Base-by-base conservation (phyloP, 2,113 vertebrate genomes). In the Morone chrysops region DNA sequence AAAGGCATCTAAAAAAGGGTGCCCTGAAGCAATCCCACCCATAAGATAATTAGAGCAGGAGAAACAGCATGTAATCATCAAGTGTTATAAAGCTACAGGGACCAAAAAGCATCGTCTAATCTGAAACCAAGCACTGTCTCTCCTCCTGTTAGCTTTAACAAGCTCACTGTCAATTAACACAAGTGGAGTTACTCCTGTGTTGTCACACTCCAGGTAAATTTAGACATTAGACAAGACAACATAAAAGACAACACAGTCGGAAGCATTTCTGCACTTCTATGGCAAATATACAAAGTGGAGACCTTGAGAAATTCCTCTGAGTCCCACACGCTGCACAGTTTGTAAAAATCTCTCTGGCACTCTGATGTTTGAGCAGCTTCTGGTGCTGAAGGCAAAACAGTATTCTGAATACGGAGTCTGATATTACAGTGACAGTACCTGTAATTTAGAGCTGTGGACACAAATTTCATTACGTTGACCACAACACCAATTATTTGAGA, bases 31-130 rank as follows among this genome's bases (percentile, higher is more conserved):
- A 38, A 59, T 60, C 68, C 66, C 66, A 73, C 70, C 63, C 83
- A 75, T 63, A 1, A 77, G 82, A 75, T 87, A 86, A 88, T 87
- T 84, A 78, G 84, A 88, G 61, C 71, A 70, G 59, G 57, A 82
- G 61, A 81, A 88, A 79, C 75, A 77, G 67, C 67, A 62, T 70
- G 75, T 80, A 11, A 84, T 82, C 59, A 81, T 86, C 31, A 78
- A 56, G 36, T 65, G 75, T 83, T 75, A 16, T 53, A 53, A 70
- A 78, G 63, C 70, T 70, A 25, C 67, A 75, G 75, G 71, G 68
- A 80, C 56, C 54, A 56, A 43, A 80, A 63, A 70, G 63, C 63
- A 51, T 31, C 11, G 16, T 81, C 36, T 60, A 70, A 78, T 70
- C 59, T 66, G 41, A 77, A 74, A 47, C 16, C 25, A 56, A 72